phyloP scores from a whole-genome alignment of 2,113 vertebrate species.

The Grammomys surdaster region DNA sequence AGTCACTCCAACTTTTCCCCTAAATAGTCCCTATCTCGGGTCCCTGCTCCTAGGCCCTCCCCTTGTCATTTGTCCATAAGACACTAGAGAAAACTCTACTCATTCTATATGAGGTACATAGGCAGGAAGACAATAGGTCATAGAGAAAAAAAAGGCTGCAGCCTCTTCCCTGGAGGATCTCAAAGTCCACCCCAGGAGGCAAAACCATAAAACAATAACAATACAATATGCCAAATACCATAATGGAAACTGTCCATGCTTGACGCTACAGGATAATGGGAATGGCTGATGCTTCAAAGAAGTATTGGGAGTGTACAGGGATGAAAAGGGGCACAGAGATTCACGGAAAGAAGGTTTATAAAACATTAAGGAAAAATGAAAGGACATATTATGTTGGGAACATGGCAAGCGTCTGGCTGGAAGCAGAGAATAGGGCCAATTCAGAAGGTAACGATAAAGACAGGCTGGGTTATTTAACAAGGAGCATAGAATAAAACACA shows the following conservation, averaged over 20 bases:
- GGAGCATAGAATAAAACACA: slow-evolving; percentile 23
- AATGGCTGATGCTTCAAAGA: neutral
- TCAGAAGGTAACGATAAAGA: slow-evolving; percentile 38
- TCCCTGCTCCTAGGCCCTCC: neutral
- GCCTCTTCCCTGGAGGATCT: neutral
- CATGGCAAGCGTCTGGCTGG: neutral
- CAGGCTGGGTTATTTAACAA: slow-evolving; percentile 17
- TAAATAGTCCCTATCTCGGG: neutral
- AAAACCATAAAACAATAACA: slow-evolving; percentile 34
- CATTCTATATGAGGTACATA: neutral
- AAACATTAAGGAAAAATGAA: slow-evolving; percentile 13
- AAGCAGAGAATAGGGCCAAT: slow-evolving; percentile 29
- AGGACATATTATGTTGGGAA: slow-evolving; percentile 16
- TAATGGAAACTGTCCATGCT: neutral
- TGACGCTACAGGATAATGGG: neutral
- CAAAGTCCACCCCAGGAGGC: neutral
- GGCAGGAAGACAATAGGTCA: neutral
- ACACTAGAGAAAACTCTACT: neutral
- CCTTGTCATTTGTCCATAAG: neutral
- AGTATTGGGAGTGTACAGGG: neutral
- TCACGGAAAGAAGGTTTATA: slow-evolving; percentile 46
- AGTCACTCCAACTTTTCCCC: neutral
- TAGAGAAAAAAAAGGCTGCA: neutral
- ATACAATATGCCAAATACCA: neutral
- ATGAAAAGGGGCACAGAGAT: neutral